Percentiles rank a stretch among this genome's conserved stretches.
Conservation (phyloP, 2,797 vertebrate species). For the Pangasius sanitwongsei region DNA sequence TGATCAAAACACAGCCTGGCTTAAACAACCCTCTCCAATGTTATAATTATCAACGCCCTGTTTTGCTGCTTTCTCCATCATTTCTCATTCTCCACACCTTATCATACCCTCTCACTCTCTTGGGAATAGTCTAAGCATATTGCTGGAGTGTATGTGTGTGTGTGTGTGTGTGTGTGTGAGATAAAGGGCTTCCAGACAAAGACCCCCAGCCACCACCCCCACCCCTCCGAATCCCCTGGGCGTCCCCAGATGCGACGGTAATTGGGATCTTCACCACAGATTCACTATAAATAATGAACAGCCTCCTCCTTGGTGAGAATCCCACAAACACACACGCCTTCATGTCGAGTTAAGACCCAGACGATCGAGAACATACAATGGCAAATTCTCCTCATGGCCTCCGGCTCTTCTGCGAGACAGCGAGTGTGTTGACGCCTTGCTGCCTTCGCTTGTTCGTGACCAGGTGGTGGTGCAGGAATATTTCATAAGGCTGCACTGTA, state of each 20-base stretch:
- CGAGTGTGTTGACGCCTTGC: not conserved
- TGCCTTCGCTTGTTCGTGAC: conserved; percentile 50
- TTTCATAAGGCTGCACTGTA: conserved; percentile 70
- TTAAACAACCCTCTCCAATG: not conserved
- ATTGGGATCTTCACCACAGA: conserved; percentile 73
- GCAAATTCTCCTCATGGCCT: conserved; percentile 25
- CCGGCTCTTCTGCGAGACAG: conserved; percentile 15
- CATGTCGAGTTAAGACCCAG: conserved; percentile 24
- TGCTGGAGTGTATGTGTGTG: not conserved
- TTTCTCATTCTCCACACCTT: conserved; percentile 5
- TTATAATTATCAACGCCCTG: conserved; percentile 6
- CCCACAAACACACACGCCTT: conserved; percentile 23
- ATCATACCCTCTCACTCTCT: conserved; percentile 5
- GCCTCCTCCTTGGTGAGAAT: conserved; percentile 64
- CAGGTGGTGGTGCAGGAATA: conserved; percentile 77
- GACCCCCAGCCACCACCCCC: conserved; percentile 43
- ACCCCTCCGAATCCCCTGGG: conserved; percentile 69
- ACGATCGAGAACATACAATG: conserved; percentile 8
- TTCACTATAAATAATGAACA: conserved; percentile 80
- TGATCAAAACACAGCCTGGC: not conserved
- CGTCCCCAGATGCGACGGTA: conserved; percentile 69
- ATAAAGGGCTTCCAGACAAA: conserved; percentile 56
- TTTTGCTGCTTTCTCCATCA: not conserved
- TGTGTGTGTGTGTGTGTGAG: conserved; percentile 20
- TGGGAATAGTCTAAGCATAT: not conserved